phyloP scores from a whole-genome alignment of 2,113 vertebrate genomes.

The Gymnobelideus leadbeateri region DNA sequence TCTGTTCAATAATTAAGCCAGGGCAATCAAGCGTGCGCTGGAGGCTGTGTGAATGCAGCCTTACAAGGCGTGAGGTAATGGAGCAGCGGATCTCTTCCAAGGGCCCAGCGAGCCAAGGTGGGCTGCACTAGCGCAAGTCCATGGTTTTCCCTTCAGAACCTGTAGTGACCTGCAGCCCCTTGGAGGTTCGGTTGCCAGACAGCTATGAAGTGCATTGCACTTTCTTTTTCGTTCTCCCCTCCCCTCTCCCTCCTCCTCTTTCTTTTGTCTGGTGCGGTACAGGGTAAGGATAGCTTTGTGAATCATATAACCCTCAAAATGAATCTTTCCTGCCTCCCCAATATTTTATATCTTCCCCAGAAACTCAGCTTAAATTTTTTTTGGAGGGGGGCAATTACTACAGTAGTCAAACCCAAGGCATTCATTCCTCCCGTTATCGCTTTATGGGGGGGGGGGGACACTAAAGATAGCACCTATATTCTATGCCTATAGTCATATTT shows the following conservation, averaged over 20 bases:
- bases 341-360: not conserved
- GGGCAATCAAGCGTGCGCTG: constrained; percentile 48
- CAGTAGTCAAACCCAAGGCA: not conserved
- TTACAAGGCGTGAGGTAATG: constrained; percentile 12
- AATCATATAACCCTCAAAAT: not conserved
- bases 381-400: not conserved
- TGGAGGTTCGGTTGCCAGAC: not conserved
- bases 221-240: not conserved
- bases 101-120: not conserved
- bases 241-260: not conserved
- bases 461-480: not conserved
- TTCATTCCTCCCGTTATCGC: not conserved
- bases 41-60: constrained; percentile 37
- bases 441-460: not conserved
- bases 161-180: not conserved
- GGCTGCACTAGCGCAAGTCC: not conserved
- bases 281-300: constrained; percentile 38
- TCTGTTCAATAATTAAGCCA: constrained; percentile 41
- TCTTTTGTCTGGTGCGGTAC: constrained; percentile 48
- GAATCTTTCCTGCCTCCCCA: not conserved
- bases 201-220: not conserved
- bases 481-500: not conserved
- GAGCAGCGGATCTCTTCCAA: not conserved
- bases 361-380: not conserved
- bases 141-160: not conserved